These are phyloP conservation scores for Melanaphis sacchari DNA, from an alignment of 1,140 invertebrate genomes.

Conservation along the genomic window DNA sequence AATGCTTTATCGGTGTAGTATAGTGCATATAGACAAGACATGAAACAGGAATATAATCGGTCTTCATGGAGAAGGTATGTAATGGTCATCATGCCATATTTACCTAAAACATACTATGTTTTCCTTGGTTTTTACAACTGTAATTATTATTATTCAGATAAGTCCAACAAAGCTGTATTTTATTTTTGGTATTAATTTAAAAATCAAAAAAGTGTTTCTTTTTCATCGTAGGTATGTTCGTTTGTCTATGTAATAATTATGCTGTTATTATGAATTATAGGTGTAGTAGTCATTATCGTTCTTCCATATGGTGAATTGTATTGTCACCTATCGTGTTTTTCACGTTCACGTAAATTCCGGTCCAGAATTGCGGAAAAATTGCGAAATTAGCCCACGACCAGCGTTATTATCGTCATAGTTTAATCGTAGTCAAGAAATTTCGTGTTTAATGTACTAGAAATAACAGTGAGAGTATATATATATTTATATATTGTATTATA, in stretches of 20 bases:
- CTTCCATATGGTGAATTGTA: constrained; percentile 1
- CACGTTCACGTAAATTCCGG: background rate
- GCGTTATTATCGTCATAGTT: background rate
- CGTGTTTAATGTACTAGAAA: background rate
- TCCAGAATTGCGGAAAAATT: background rate
- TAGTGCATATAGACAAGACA: background rate
- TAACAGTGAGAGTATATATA: background rate
- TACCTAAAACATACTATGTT: too few relatives aligned
- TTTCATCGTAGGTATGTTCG: background rate
- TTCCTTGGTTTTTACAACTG: background rate
- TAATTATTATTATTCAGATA: background rate
- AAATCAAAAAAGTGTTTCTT: background rate
- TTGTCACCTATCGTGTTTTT: background rate
- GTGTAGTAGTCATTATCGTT: background rate
- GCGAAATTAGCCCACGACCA: background rate
- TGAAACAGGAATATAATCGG: constrained; percentile 56
- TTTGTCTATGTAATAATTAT: background rate
- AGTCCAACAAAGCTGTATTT: background rate
- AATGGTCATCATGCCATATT: background rate
- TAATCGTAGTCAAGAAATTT: background rate
- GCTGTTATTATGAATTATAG: background rate
- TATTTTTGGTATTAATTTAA: background rate
- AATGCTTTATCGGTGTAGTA: background rate
- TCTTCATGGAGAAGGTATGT: constrained; percentile 39
- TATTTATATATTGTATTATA: background rate